These are phyloP conservation scores for Takifugu rubripes DNA, from an alignment of 2,797 vertebrate species.

Conservation along the genomic window DNA sequence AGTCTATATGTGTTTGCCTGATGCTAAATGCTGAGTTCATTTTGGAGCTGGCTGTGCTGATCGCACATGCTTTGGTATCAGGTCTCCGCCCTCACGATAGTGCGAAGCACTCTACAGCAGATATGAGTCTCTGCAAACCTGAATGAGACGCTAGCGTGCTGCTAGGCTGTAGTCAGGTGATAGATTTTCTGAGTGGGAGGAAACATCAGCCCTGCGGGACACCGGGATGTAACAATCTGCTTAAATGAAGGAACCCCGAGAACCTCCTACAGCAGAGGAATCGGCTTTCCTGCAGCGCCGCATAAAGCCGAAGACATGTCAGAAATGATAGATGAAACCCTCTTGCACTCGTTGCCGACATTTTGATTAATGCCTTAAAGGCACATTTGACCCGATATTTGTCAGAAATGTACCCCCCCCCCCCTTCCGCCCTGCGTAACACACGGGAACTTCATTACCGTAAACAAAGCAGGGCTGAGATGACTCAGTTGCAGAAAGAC, in stretches of 20 bases:
- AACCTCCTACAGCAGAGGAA: constrained; percentile 15
- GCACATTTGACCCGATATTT: constrained; percentile 10
- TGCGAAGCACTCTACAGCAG: constrained; percentile 23
- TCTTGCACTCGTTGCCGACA: neutral
- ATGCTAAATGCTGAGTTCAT: constrained; percentile 21
- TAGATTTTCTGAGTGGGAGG: constrained; percentile 31
- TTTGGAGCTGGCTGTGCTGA: constrained; percentile 31
- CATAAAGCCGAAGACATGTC: constrained; percentile 5
- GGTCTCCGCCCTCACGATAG: constrained; percentile 5
- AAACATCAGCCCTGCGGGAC: constrained; percentile 26
- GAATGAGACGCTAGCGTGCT: constrained; percentile 19
- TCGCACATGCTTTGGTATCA: constrained; percentile 6
- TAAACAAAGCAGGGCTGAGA: constrained; percentile 10
- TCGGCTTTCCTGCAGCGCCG: constrained; percentile 1
- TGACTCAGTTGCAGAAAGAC: constrained; percentile 20
- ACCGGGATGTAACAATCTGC: constrained; percentile 25
- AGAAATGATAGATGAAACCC: constrained; percentile 12
- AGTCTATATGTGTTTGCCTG: constrained; percentile 33
- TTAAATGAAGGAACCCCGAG: constrained; percentile 9
- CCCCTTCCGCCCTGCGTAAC: no score
- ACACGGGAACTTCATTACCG: constrained; percentile 7
- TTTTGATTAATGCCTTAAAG: constrained; percentile 8
- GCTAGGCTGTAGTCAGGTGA: constrained; percentile 21
- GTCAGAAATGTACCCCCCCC: neutral
- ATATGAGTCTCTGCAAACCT: constrained; percentile 27